phyloP scores from a whole-genome alignment of 2,113 vertebrate genomes.

The Columbina picui region DNA sequence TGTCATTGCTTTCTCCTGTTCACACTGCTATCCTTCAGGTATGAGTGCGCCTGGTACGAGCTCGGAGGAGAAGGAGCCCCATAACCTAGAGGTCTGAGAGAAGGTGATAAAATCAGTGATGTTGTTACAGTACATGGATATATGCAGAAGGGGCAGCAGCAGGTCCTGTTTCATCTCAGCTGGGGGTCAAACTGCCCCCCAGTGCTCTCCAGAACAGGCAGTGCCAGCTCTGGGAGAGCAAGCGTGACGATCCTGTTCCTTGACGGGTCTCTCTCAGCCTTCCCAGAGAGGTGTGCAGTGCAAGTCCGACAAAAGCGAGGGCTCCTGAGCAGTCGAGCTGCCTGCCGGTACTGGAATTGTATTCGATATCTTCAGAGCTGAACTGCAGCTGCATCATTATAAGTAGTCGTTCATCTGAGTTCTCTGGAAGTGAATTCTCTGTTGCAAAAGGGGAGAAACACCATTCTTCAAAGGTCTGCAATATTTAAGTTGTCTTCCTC shows the following conservation, averaged over 20 bases:
- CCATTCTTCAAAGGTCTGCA: neutral
- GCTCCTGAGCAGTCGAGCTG: neutral
- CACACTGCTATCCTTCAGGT: accelerated
- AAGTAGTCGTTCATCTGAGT: neutral
- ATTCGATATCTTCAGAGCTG: neutral
- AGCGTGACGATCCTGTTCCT: neutral
- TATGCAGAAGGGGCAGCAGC: neutral
- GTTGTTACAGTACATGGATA: accelerated
- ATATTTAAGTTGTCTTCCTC: neutral
- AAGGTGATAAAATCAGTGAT: neutral
- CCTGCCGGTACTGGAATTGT: neutral
- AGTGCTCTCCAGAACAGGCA: neutral
- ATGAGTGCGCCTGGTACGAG: accelerated
- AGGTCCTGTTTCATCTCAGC: neutral
- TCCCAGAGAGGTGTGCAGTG: neutral
- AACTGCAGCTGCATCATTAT: neutral
- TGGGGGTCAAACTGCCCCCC: neutral
- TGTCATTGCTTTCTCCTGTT: accelerated
- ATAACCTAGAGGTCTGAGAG: accelerated
- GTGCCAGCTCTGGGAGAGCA: neutral
- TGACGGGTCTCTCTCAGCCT: neutral
- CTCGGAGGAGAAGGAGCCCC: neutral
- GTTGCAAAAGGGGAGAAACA: neutral
- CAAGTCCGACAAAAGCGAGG: neutral
- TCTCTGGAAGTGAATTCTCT: neutral